Evolutionary conservation across 1,140 invertebrate genomes (phyloP).

Genomic region (Psilanteris sp.): DNA sequence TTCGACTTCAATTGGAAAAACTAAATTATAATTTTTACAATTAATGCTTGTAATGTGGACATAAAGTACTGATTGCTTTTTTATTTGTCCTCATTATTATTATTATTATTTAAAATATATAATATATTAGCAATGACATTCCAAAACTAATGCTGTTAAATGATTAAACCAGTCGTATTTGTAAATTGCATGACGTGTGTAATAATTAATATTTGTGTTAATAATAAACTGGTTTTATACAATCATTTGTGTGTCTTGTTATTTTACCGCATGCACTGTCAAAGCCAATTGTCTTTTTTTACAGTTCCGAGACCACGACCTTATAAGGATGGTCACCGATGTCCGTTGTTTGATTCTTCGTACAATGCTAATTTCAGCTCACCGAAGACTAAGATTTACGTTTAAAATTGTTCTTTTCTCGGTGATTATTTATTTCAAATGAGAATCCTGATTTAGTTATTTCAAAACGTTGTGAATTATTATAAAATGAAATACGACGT

Average conservation of each 20-base stretch:
- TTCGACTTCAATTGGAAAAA: too few species aligned
- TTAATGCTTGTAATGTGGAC: too few species aligned
- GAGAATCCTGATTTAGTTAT: too few species aligned
- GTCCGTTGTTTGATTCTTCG: conserved; percentile 2
- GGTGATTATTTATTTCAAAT: too few species aligned
- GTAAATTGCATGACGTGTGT: conserved; percentile 36
- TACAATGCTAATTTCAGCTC: conserved; percentile 15
- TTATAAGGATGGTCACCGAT: conserved; percentile 28
- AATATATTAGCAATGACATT: too few species aligned
- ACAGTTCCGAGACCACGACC: conserved; percentile 17
- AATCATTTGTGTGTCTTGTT: conserved; percentile 57
- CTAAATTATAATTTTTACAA: too few species aligned
- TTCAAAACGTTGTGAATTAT: too few species aligned
- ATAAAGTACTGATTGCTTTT: too few species aligned
- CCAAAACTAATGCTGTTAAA: conserved; percentile 7
- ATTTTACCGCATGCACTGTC: conserved; percentile 65
- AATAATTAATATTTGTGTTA: conserved; percentile 24
- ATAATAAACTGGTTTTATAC: conserved; percentile 67
- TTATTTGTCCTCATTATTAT: too few species aligned
- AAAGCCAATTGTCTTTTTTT: conserved; percentile 24
- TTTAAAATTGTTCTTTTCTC: too few species aligned
- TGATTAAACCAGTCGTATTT: not conserved
- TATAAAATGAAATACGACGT: not conserved
- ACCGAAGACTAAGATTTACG: too few species aligned
- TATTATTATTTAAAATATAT: too few species aligned